These are phyloP conservation scores for Ciconia stormi DNA, from an alignment of 2,113 vertebrate genomes.

Conservation along the genomic window DNA sequence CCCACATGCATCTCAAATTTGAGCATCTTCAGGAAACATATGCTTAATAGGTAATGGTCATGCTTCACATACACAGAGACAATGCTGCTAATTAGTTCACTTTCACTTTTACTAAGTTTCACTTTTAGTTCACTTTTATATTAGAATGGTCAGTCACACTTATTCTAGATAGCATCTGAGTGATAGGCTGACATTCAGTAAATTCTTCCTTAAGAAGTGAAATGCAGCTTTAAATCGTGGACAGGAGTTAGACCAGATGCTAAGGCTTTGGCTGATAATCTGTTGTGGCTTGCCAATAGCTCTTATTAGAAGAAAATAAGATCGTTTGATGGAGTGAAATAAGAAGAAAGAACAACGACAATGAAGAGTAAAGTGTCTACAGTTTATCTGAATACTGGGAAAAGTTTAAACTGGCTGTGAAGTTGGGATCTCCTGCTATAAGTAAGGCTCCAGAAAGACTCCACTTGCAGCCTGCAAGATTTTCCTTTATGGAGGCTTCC, in stretches of 20 bases:
- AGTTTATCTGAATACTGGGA: neutral
- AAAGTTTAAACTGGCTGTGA: neutral
- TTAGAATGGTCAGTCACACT: neutral
- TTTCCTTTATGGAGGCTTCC: neutral
- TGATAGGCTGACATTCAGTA: neutral
- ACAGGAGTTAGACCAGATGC: neutral
- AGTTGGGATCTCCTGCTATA: neutral
- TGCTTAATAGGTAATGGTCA: neutral
- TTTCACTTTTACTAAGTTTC: neutral
- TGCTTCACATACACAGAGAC: neutral
- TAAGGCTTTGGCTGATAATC: neutral
- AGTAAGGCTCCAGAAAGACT: neutral
- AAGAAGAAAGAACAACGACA: neutral
- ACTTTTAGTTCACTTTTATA: neutral
- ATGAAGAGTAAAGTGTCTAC: neutral
- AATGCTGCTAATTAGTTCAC: neutral
- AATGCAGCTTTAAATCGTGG: neutral
- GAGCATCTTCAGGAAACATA: neutral
- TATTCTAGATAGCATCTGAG: neutral
- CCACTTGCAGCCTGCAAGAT: neutral
- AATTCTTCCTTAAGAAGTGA: neutral
- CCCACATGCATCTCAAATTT: neutral
- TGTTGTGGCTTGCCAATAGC: neutral
- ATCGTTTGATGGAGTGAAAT: neutral
- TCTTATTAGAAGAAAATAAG: neutral